Evolutionary conservation across 2,888 invertebrate genomes (phyloP).

Genomic region (Pseudoips prasinana): DNA sequence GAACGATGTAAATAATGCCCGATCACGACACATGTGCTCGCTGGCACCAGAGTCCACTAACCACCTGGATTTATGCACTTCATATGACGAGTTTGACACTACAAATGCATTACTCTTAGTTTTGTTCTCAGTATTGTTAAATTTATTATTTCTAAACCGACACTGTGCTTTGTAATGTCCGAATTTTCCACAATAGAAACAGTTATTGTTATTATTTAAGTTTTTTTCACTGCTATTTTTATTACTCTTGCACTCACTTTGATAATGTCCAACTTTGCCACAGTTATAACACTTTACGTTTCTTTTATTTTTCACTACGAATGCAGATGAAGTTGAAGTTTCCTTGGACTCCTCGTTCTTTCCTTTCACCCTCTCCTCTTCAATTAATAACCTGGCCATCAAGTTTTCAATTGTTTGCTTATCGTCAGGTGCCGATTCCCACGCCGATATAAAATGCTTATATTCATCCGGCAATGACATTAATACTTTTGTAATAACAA

Average conservation of each 20-base stretch:
- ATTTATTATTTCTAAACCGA: constrained; percentile 1
- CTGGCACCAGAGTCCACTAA: constrained; percentile 3
- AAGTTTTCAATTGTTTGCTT: constrained; percentile 28
- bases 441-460: not conserved
- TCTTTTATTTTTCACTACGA: not conserved
- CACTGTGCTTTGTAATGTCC: constrained; percentile 1
- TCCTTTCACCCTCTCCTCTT: constrained; percentile 21
- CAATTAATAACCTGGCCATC: constrained; percentile 24
- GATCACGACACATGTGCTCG: constrained; percentile 18
- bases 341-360: not conserved
- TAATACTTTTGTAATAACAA: constrained; percentile 20
- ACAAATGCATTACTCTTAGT: constrained; percentile 1
- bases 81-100: not conserved
- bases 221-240: not conserved
- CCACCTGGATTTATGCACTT: constrained; percentile 1
- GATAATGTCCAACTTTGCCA: not conserved
- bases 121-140: not conserved
- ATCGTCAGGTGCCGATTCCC: constrained; percentile 23
- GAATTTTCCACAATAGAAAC: constrained; percentile 2
- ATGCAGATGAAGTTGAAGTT: not conserved
- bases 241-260: not conserved
- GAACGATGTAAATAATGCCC: constrained; percentile 15
- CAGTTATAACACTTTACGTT: not conserved
- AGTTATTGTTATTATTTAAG: not conserved
- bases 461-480: constrained; percentile 22